phyloP scores from a whole-genome alignment of 1,140 invertebrate species.

The Glomeris maerens region DNA sequence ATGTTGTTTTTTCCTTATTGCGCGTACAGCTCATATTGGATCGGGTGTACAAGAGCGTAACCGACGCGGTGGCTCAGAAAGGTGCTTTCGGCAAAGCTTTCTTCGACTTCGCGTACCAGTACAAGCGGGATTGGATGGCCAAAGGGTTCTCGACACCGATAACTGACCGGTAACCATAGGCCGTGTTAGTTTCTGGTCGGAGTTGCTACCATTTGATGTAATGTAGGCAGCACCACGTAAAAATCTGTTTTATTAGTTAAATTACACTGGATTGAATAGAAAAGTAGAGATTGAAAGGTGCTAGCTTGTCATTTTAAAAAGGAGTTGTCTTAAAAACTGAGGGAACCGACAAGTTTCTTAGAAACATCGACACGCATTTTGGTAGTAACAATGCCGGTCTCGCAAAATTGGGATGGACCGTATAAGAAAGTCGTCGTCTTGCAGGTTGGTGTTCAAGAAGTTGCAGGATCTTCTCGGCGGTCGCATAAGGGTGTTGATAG shows the following conservation, averaged over 20 bases:
- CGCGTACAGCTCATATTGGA: constrained; percentile 69
- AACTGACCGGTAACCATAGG: constrained; percentile 17
- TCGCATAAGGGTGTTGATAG: constrained; percentile 64
- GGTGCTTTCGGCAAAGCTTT: constrained; percentile 59
- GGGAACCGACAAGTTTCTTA: no score
- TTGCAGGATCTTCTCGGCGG: constrained; percentile 74
- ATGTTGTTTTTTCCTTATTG: background rate
- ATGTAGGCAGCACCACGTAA: no score
- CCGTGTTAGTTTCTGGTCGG: background rate
- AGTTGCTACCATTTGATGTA: background rate
- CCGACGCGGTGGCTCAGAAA: constrained; percentile 64
- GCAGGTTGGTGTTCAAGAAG: constrained; percentile 55
- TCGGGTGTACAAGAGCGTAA: constrained; percentile 86
- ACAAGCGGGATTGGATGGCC: constrained; percentile 56
- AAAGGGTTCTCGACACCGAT: constrained; percentile 32
- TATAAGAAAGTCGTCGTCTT: no score
- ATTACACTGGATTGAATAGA: no score
- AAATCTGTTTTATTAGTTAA: no score
- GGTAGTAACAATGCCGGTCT: no score
- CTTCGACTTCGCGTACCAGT: constrained; percentile 82
- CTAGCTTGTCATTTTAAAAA: background rate
- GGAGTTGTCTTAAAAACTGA: background rate
- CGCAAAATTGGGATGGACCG: no score
- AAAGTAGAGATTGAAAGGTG: no score
- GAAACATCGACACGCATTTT: no score